These are phyloP conservation scores for Xestia c-nigrum DNA, from an alignment of 2,888 invertebrate genomes.

Conservation along the genomic window DNA sequence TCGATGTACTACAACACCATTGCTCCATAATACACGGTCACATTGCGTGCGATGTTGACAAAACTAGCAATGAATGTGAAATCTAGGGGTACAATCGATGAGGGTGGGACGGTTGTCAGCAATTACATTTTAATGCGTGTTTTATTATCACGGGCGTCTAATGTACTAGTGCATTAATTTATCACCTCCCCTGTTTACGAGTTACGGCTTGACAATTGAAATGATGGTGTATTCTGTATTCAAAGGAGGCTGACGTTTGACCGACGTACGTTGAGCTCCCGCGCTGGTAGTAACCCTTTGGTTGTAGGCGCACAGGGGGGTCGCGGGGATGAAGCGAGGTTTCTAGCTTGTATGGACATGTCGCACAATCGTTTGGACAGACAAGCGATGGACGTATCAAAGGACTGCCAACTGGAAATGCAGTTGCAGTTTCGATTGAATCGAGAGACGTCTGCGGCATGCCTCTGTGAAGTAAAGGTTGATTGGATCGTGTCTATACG, in stretches of 20 bases:
- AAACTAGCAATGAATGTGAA: slow-evolving; percentile 70
- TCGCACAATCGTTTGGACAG: slow-evolving; percentile 88
- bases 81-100: slow-evolving; percentile 27
- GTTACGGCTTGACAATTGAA: slow-evolving; percentile 88
- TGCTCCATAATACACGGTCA: slow-evolving; percentile 65
- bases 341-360: slow-evolving; percentile 77
- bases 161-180: slow-evolving; percentile 89
- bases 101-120: slow-evolving; percentile 78
- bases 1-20: slow-evolving; percentile 72
- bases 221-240: slow-evolving; percentile 85
- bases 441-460: slow-evolving; percentile 88
- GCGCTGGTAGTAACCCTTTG: slow-evolving; percentile 67
- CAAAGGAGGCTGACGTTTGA: slow-evolving; percentile 77
- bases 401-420: slow-evolving; percentile 88
- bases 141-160: slow-evolving; percentile 89
- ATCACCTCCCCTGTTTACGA: slow-evolving; percentile 89
- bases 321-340: slow-evolving; percentile 69
- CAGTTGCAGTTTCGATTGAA: slow-evolving; percentile 89
- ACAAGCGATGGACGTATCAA: slow-evolving; percentile 90
- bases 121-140: slow-evolving; percentile 90
- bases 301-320: slow-evolving; percentile 46
- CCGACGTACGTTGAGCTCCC: slow-evolving; percentile 75
- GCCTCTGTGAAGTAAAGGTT: slow-evolving; percentile 85
- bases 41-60: slow-evolving; percentile 1
- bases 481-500: slow-evolving; percentile 87